Evolutionary conservation across 2,888 invertebrate genomes (phyloP), one percentile per base, ranked within the genome.

Genomic region (Apodemia mormo): DNA sequence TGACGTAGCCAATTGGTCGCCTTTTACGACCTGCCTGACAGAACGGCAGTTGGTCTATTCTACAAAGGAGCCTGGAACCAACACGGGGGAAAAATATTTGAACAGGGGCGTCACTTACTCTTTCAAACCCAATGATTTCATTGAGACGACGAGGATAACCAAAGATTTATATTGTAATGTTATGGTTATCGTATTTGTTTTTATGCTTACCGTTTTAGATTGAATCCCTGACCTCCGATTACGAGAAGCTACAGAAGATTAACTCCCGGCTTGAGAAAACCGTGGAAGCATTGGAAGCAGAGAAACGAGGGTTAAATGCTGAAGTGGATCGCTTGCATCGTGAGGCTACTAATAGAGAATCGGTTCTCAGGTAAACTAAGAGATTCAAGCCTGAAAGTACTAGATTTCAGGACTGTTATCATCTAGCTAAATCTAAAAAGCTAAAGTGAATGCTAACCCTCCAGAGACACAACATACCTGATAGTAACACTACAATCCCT

Each of bases 261-360:
- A 96, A 96, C 83, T 93, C 92, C 49, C 95, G 96, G 68, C 86
- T 97, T 30, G 96, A 97, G 83, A 97, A 97, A 84, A 94, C 95
- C 66, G 94, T 96, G 72, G 97, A 97, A 76, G 92, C 94, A 30
- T 83, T 97, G 66, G 96, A 97, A 79, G 96, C 95, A 75, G 97
- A 97, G 79, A 97, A 97, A 83, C 91, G 95, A 64, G 95, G 95
- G 65, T 89, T 97, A 29, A 96, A 96, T 81, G 89, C 94, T 45
- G 97, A 97, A 86, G 94, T 97, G 43, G 96, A 96, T 77, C 94
- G 96, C 73, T 85, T 97, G 74, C 95, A 95, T 49, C 96, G 97
- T 70, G 97, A 97, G 78, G 95, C 95, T 5, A 95, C 96, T 73
- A 94, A 96, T 72, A 94, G 96, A 77, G 97, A 96, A 83, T 94